phyloP scores from a whole-genome alignment of 2,888 invertebrate genomes.

The Agrilus mali region DNA sequence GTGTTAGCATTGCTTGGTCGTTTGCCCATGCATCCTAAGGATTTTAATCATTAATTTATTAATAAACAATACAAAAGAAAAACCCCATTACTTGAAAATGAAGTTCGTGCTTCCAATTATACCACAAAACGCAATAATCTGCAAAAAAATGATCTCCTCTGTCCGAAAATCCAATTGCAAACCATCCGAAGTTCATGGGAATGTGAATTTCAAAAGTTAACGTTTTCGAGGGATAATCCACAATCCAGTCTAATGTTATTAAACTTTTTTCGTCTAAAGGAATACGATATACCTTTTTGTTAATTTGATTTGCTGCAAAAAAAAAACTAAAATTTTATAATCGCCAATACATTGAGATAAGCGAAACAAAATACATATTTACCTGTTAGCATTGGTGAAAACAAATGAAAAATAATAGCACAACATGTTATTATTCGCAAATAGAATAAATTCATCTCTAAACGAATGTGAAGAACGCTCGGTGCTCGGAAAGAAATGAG shows the following conservation, averaged over 20 bases:
- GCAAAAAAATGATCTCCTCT: constrained; percentile 60
- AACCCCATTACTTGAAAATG: constrained; percentile 39
- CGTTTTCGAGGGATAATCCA: constrained; percentile 31
- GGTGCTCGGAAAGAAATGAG: no score
- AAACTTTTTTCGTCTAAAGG: constrained; percentile 31
- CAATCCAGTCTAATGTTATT: constrained; percentile 35
- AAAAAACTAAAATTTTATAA: no score
- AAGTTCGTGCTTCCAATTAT: constrained; percentile 48
- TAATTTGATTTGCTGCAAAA: background rate
- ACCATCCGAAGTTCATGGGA: constrained; percentile 49
- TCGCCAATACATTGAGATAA: no score
- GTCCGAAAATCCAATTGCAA: constrained; percentile 78
- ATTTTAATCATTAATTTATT: constrained; percentile 6
- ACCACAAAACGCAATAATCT: constrained; percentile 74
- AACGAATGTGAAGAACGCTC: no score
- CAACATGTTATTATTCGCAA: no score
- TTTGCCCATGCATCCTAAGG: constrained; percentile 63
- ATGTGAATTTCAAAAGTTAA: constrained; percentile 41
- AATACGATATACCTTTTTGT: constrained; percentile 24
- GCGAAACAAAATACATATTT: no score
- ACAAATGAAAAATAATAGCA: no score
- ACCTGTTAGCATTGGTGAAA: no score
- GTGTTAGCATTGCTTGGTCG: constrained; percentile 47
- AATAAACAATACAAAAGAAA: background rate
- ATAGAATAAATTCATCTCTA: no score